Conservation (phyloP, 1,140 invertebrate species). For the Pomacea maculata region DNA sequence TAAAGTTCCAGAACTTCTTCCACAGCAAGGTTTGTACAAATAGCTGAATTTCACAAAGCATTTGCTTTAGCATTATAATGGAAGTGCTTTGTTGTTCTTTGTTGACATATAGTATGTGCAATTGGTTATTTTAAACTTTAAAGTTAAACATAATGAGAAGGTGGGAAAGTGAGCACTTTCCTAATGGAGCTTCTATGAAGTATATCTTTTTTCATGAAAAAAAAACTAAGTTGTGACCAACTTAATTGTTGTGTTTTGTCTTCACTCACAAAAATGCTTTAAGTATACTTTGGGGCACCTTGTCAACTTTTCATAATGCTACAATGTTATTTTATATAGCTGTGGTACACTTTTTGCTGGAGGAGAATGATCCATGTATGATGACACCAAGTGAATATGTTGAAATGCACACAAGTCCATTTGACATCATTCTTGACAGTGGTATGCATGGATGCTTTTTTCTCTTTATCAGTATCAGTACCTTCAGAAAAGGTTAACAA, state of each 20-base stretch:
- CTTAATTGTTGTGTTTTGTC: not conserved
- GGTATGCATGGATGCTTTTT: conserved; percentile 32
- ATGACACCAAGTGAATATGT: conserved; percentile 42
- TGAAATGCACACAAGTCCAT: conserved; percentile 48
- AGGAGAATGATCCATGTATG: conserved; percentile 45
- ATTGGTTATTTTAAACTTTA: no score
- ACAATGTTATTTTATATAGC: conserved; percentile 30
- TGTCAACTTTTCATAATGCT: not conserved
- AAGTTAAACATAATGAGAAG: no score
- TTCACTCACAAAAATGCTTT: not conserved
- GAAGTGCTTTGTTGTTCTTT: not conserved
- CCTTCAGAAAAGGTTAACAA: no score
- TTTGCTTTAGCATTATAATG: conserved; percentile 4
- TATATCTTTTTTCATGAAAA: no score
- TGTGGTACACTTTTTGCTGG: conserved; percentile 46
- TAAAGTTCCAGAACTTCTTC: conserved; percentile 50
- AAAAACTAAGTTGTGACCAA: no score
- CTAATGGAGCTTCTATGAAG: no score
- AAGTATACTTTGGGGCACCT: not conserved
- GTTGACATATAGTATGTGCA: no score
- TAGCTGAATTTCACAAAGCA: not conserved
- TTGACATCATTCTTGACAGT: conserved; percentile 52
- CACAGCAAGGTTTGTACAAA: conserved; percentile 43
- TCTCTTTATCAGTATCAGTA: no score
- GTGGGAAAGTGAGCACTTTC: no score